A percentile compares a stretch with the other conserved stretches of the same genome.
These are phyloP conservation scores for Proisotoma minuta DNA, from an alignment of 2,888 invertebrate species.

Conservation along the genomic window DNA sequence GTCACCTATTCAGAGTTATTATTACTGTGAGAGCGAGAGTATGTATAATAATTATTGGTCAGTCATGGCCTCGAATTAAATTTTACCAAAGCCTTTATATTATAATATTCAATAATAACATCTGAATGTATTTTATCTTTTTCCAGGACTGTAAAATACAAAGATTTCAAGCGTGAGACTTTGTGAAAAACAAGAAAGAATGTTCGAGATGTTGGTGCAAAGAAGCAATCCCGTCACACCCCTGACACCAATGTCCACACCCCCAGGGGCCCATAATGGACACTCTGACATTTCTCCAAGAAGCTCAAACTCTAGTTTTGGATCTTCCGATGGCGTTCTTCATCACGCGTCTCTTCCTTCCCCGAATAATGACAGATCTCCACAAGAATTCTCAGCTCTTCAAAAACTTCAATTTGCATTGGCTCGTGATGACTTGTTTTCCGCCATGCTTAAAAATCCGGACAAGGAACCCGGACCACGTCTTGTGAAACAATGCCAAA, in stretches of 20 bases:
- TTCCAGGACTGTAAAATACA: background rate
- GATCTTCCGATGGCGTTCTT: constrained; percentile 29
- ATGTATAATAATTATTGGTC: constrained; percentile 32
- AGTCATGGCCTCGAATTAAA: too few relatives aligned
- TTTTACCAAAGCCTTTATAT: too few relatives aligned
- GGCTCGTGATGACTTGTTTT: constrained; percentile 30
- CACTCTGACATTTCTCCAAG: constrained; percentile 31
- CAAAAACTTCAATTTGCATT: constrained; percentile 42
- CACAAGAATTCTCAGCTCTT: constrained; percentile 36
- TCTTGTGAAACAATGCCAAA: background rate
- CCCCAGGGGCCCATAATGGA: constrained; percentile 20
- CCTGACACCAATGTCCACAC: constrained; percentile 18
- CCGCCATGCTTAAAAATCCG: constrained; percentile 7
- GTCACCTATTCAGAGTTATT: constrained; percentile 15
- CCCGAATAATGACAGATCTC: background rate
- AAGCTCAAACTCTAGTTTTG: constrained; percentile 28
- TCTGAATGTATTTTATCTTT: too few relatives aligned
- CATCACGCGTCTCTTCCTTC: constrained; percentile 23
- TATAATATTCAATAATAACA: too few relatives aligned
- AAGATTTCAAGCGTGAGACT: constrained; percentile 1
- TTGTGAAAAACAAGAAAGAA: background rate
- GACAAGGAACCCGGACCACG: background rate
- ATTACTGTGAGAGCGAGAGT: constrained; percentile 10
- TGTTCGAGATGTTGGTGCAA: constrained; percentile 31
- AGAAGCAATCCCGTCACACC: constrained; percentile 27